phyloP scores from a whole-genome alignment of 1,140 invertebrate species.

The Drosophila pectinifera region DNA sequence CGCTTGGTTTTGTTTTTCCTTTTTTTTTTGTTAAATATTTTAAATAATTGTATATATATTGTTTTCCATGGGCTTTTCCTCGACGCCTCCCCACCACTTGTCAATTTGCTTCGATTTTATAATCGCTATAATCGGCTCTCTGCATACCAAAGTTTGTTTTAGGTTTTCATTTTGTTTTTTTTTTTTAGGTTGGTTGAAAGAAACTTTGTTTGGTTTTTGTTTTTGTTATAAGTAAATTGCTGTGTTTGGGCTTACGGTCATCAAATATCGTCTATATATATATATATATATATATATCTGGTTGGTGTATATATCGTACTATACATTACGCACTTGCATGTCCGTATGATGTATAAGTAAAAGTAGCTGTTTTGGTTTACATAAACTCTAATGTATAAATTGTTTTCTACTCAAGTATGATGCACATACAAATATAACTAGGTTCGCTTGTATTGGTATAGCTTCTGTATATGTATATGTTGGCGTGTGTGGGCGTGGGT shows the following conservation, averaged over 20 bases:
- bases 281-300: conserved; percentile 25
- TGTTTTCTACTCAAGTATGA: conserved; percentile 60
- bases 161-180: conserved; percentile 32
- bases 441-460: conserved; percentile 46
- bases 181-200: conserved; percentile 38
- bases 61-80: conserved; percentile 40
- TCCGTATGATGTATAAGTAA: conserved; percentile 59
- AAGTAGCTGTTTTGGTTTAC: conserved; percentile 49
- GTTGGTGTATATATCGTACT: conserved; percentile 48
- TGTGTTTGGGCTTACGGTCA: conserved; percentile 59
- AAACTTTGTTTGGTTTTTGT: conserved; percentile 37
- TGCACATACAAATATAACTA: conserved; percentile 53
- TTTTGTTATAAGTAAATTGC: conserved; percentile 73
- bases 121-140: conserved; percentile 23
- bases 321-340: conserved; percentile 35
- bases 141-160: conserved; percentile 24
- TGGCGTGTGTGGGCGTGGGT: conserved; percentile 11
- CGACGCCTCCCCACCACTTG: conserved; percentile 13
- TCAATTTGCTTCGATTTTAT: conserved; percentile 42
- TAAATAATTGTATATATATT: conserved; percentile 80
- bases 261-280: conserved; percentile 55
- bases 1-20: conserved; percentile 39
- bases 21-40: conserved; percentile 63
- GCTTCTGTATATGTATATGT: conserved; percentile 45
- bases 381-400: conserved; percentile 67